Evolutionary conservation across 2,888 invertebrate species (phyloP).

Genomic region (Anoncus sp.): DNA sequence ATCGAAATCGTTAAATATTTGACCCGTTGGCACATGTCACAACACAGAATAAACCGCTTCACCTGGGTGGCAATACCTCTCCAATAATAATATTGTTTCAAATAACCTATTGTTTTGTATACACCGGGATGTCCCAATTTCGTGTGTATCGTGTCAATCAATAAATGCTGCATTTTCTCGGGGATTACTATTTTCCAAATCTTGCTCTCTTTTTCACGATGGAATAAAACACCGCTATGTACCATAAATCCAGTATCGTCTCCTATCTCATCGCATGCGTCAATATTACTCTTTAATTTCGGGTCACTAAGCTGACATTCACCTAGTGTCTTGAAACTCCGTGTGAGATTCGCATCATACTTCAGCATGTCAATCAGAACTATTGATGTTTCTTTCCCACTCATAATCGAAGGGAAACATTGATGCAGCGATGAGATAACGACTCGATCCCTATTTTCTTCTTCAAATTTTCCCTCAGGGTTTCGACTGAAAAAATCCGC

Average conservation of each 20-base stretch:
- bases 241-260: not conserved
- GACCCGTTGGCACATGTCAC: no score
- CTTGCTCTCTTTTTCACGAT: not conserved
- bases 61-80: no score
- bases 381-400: constrained; percentile 14
- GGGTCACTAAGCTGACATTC: not conserved
- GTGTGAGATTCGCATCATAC: not conserved
- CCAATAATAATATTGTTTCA: constrained; percentile 38
- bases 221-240: not conserved
- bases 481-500: constrained; percentile 1
- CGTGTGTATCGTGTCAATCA: constrained; percentile 35
- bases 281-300: not conserved
- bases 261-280: not conserved
- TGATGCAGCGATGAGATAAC: constrained; percentile 2
- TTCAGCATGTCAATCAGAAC: constrained; percentile 10
- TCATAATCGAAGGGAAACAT: not conserved
- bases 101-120: constrained; percentile 33
- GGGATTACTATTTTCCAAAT: constrained; percentile 48
- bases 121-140: constrained; percentile 43
- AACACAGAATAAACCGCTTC: no score
- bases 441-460: not conserved
- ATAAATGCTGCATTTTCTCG: constrained; percentile 1
- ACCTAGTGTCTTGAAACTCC: not conserved
- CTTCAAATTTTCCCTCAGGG: not conserved
- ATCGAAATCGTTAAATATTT: no score